A percentile compares a stretch with the other conserved stretches of the same genome.
These are phyloP conservation scores for Hydrozoanthus tunicans DNA, from an alignment of 64 coral and sea anemone species.

Conservation along the genomic window DNA sequence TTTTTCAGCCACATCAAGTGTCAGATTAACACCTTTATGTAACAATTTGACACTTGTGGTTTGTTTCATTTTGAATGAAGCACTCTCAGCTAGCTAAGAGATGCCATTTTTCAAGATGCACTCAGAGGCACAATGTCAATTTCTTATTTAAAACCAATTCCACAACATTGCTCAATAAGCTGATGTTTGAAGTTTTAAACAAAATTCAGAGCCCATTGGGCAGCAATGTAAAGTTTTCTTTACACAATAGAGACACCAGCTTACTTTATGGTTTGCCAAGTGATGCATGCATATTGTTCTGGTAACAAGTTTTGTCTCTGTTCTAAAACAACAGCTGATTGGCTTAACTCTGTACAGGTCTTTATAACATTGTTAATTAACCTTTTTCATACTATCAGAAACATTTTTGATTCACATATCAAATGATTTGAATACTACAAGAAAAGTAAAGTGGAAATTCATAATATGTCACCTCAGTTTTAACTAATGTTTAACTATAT, in stretches of 20 bases:
- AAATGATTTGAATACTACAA: too few species aligned
- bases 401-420: too few species aligned
- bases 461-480: too few species aligned
- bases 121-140: not conserved
- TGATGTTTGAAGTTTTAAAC: not conserved
- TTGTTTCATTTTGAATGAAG: not conserved
- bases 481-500: too few species aligned
- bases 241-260: conserved; percentile 40
- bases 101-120: too few species aligned
- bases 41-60: not conserved
- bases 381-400: too few species aligned
- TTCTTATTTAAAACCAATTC: not conserved
- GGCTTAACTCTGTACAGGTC: too few species aligned
- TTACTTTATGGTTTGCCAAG: not conserved
- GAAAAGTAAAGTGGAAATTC: too few species aligned
- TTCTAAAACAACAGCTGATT: not conserved
- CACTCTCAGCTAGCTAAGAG: not conserved
- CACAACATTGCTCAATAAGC: not conserved
- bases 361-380: too few species aligned
- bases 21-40: not conserved
- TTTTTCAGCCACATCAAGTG: conserved; percentile 29
- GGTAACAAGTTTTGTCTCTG: not conserved
- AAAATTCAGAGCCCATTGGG: conserved; percentile 49
- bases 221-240: conserved; percentile 38
- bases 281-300: conserved; percentile 1